Conservation (phyloP, 37 sponge, comb jelly and placozoan species). For the Theonella swinhoei region DNA sequence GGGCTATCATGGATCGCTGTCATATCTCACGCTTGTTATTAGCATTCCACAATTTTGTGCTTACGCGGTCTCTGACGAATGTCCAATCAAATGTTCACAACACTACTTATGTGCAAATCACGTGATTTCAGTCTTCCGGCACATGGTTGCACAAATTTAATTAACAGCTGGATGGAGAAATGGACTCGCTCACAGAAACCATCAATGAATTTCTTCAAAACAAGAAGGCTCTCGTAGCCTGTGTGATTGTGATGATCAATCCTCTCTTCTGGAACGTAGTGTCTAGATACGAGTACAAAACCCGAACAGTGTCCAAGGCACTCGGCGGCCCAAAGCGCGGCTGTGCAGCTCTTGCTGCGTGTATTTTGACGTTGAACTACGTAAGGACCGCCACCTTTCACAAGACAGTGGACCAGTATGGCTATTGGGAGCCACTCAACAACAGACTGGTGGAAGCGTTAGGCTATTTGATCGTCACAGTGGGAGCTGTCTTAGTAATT, state of each 20-base stretch:
- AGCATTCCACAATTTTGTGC: too few species aligned
- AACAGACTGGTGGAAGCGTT: background rate
- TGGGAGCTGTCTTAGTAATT: conserved; percentile 45
- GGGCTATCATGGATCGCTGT: too few species aligned
- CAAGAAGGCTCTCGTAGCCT: background rate
- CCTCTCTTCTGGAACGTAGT: conserved; percentile 67
- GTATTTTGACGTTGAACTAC: conserved; percentile 37
- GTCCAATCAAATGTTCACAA: too few species aligned
- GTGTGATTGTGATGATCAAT: conserved; percentile 46
- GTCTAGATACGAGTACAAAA: conserved; percentile 52
- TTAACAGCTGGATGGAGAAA: too few species aligned
- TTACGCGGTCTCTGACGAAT: too few species aligned
- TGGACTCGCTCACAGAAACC: background rate
- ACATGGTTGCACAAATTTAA: too few species aligned
- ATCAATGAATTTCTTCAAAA: background rate
- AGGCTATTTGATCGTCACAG: conserved; percentile 9
- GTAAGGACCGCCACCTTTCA: conserved; percentile 44
- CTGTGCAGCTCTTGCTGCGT: conserved; percentile 9
- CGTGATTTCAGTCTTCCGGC: too few species aligned
- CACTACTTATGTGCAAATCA: too few species aligned
- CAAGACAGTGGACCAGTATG: conserved; percentile 29
- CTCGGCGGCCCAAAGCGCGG: conserved; percentile 48
- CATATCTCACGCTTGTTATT: too few species aligned
- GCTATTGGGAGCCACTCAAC: conserved; percentile 4
- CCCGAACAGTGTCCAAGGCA: conserved; percentile 19